Conservation (phyloP, 2,113 vertebrate species). For the Tauraco erythrolophus region DNA sequence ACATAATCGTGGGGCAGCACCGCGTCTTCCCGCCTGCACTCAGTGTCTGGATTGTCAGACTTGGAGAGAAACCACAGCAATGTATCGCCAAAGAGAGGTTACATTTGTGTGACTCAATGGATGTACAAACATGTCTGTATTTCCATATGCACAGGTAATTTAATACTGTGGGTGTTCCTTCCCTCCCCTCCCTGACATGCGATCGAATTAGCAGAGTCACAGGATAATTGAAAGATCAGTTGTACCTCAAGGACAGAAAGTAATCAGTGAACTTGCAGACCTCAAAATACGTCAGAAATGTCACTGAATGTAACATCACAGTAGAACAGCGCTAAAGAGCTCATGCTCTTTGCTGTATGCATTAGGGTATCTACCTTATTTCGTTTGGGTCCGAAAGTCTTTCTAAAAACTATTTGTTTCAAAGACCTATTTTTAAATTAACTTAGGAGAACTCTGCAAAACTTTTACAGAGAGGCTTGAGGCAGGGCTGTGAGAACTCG, state of each 20-base stretch:
- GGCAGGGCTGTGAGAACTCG: not conserved
- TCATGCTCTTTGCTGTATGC: not conserved
- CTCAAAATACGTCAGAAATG: not conserved
- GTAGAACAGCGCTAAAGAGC: not conserved
- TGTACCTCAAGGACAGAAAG: not conserved
- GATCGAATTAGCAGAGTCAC: not conserved
- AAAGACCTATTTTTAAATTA: not conserved
- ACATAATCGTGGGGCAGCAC: not conserved
- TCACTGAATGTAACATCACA: not conserved
- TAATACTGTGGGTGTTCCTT: not conserved
- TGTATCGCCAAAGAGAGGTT: not conserved
- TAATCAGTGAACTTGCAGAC: not conserved
- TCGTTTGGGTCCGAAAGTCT: not conserved
- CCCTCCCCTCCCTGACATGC: not conserved
- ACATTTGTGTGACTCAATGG: not conserved
- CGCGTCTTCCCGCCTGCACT: accelerated
- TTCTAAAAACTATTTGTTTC: not conserved
- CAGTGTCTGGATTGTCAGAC: not conserved
- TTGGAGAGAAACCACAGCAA: not conserved
- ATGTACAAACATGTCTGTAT: not conserved
- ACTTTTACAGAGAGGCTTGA: not conserved
- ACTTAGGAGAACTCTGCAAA: not conserved
- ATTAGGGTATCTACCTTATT: not conserved
- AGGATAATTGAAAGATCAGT: not conserved
- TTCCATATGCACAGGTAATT: not conserved